These are phyloP conservation scores for Istiophorus platypterus DNA, from an alignment of 2,113 vertebrate genomes.

Conservation along the genomic window DNA sequence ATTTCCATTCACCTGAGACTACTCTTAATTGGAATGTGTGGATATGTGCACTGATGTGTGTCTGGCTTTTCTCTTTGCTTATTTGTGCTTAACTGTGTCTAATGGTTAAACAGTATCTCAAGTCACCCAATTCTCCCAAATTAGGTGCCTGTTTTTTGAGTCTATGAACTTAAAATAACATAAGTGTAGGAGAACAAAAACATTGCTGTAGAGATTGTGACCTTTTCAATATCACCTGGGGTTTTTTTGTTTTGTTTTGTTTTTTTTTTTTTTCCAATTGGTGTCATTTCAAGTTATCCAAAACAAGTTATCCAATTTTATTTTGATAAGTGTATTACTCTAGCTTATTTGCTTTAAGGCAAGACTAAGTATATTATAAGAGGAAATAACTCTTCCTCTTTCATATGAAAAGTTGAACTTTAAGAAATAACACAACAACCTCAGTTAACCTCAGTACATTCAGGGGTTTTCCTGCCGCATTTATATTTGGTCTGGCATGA, in stretches of 20 bases:
- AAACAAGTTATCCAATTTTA: not conserved
- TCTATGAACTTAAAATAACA: constrained; percentile 12
- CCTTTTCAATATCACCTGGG: constrained; percentile 30
- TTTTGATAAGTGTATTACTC: not conserved
- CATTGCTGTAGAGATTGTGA: not conserved
- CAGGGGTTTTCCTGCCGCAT: not conserved
- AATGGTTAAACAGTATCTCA: constrained; percentile 42
- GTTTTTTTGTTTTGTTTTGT: not conserved
- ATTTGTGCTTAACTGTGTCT: constrained; percentile 58
- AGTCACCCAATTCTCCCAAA: constrained; percentile 43
- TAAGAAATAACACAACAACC: not conserved
- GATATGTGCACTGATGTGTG: constrained; percentile 44
- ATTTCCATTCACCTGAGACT: constrained; percentile 69
- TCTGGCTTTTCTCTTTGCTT: constrained; percentile 69
- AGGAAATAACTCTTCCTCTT: not conserved
- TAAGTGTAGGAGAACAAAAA: not conserved
- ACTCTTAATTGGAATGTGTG: constrained; percentile 66
- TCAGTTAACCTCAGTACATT: not conserved
- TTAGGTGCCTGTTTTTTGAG: constrained; percentile 20
- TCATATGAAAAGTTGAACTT: not conserved
- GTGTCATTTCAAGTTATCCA: not conserved
- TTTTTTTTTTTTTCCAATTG: not conserved
- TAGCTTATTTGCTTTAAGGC: not conserved
- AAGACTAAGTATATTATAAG: not conserved
- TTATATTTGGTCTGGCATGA: not conserved